Evolutionary conservation across 2,888 invertebrate species (phyloP).

Genomic region (Clistopyga incitator): DNA sequence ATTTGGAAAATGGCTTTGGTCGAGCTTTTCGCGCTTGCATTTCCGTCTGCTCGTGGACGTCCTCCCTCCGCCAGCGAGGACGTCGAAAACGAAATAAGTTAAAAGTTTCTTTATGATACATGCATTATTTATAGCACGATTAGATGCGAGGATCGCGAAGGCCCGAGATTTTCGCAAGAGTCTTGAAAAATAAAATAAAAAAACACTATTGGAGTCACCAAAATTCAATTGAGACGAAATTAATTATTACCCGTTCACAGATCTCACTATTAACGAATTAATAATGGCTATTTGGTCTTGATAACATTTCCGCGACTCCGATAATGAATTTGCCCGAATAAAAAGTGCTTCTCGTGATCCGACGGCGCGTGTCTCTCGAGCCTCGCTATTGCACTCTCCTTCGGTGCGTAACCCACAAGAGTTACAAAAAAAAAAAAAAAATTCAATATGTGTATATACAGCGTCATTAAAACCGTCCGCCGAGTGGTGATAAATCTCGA

Average conservation of each 20-base stretch:
- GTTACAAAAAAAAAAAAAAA: constrained; percentile 6
- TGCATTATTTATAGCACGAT: constrained; percentile 74
- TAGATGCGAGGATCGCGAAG: constrained; percentile 31
- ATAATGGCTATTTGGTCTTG: no score
- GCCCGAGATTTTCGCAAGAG: constrained; percentile 33
- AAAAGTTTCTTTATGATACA: constrained; percentile 79
- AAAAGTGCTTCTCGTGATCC: not conserved
- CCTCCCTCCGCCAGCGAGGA: not conserved
- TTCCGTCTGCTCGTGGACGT: not conserved
- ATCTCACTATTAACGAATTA: no score
- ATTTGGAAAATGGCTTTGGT: not conserved
- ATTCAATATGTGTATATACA: constrained; percentile 72
- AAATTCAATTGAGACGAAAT: no score
- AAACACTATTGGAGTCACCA: no score
- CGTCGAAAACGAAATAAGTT: constrained; percentile 37
- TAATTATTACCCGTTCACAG: no score
- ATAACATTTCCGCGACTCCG: no score
- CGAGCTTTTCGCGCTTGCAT: constrained; percentile 6
- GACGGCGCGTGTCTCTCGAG: constrained; percentile 21
- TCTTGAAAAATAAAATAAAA: not conserved
- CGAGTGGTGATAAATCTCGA: not conserved
- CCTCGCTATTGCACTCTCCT: constrained; percentile 9
- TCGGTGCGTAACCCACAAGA: not conserved
- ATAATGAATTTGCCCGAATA: no score
- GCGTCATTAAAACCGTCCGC: constrained; percentile 63